A percentile compares a stretch with the other conserved stretches of the same genome.
phyloP scores from a whole-genome alignment of 92 coral and sea anemone species.

The Porites lobata region DNA sequence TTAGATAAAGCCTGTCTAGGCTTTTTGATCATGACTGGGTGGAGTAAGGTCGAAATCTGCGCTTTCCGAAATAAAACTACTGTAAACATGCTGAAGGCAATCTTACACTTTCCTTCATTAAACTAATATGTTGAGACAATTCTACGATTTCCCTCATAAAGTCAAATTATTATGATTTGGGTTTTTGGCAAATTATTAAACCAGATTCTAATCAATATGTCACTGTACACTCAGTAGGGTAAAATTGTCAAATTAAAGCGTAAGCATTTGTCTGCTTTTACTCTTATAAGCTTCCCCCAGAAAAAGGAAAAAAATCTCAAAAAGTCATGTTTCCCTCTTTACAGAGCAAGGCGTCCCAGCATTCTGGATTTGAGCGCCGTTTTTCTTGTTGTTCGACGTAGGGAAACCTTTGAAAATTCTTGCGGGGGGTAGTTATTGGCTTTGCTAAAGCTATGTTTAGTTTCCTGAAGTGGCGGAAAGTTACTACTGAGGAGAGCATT shows the following conservation, averaged over 20 bases:
- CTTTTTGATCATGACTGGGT: neutral
- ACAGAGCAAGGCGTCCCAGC: no score
- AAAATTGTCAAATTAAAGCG: conserved; percentile 23
- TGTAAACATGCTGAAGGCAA: conserved; percentile 25
- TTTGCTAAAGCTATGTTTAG: no score
- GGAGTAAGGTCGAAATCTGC: neutral
- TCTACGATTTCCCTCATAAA: conserved; percentile 18
- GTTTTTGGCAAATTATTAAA: conserved; percentile 17
- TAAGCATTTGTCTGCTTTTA: neutral
- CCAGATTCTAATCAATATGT: conserved; percentile 24
- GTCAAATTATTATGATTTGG: conserved; percentile 21
- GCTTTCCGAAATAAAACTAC: neutral
- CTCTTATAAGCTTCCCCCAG: no score
- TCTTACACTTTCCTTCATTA: conserved; percentile 36
- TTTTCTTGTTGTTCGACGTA: no score
- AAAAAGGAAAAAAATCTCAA: neutral
- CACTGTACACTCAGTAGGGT: neutral
- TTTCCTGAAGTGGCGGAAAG: no score
- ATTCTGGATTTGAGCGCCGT: no score
- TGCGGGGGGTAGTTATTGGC: no score
- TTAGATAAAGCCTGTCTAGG: neutral
- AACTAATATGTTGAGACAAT: conserved; percentile 33
- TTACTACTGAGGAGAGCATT: no score
- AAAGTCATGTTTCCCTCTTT: neutral
- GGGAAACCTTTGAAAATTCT: no score